A percentile compares a stretch with the other conserved stretches of the same genome.
Conservation (phyloP, 23 tunicate genomes). For the Phallusia fumigata region DNA sequence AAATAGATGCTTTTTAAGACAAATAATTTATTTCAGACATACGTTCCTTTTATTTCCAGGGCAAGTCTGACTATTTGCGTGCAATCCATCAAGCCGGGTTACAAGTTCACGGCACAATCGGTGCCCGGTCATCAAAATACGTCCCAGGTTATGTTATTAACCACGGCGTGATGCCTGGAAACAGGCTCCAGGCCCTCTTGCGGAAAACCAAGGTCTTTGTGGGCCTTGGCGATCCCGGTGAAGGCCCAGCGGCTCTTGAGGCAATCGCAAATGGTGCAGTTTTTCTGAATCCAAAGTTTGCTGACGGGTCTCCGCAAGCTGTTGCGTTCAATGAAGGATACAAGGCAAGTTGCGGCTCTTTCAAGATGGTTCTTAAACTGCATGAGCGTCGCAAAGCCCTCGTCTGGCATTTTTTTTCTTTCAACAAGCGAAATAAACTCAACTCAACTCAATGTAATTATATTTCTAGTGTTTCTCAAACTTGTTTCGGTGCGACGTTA, state of each 20-base stretch:
- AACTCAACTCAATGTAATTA: too few species aligned
- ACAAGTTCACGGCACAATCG: conserved; percentile 67
- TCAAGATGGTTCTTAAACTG: too few species aligned
- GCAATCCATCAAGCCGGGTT: conserved; percentile 47
- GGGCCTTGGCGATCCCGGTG: conserved; percentile 88
- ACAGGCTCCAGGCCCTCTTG: conserved; percentile 55
- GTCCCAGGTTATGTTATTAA: conserved; percentile 66
- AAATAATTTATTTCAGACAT: too few species aligned
- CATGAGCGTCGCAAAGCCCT: too few species aligned
- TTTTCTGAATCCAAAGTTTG: conserved; percentile 66
- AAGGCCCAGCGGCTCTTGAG: conserved; percentile 94
- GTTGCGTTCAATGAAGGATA: not conserved
- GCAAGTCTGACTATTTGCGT: conserved; percentile 40
- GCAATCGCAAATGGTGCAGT: conserved; percentile 95
- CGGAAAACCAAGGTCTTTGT: conserved; percentile 75
- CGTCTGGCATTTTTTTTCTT: too few species aligned
- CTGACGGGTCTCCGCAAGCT: conserved; percentile 5
- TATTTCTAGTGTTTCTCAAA: too few species aligned
- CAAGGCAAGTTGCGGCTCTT: too few species aligned
- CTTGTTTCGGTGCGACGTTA: too few species aligned
- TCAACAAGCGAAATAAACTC: too few species aligned
- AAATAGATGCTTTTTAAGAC: too few species aligned
- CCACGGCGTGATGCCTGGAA: conserved; percentile 82
- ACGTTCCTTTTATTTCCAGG: conserved; percentile 61
- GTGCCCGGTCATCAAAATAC: conserved; percentile 1